A percentile compares a stretch with the other conserved stretches of the same genome.
These are phyloP conservation scores for Achroia grisella DNA, from an alignment of 1,140 invertebrate genomes.

Conservation along the genomic window DNA sequence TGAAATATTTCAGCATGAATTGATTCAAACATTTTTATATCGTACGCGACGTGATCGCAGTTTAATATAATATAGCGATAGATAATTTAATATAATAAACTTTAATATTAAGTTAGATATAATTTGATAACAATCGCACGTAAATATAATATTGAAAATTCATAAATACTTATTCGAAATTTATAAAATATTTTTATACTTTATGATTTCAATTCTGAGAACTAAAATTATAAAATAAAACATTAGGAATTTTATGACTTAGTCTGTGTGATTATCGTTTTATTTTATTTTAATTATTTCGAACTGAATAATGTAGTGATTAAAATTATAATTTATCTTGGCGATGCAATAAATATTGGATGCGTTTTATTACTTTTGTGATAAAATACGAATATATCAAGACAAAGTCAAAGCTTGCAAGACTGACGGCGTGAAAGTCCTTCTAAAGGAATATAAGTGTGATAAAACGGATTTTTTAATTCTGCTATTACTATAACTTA, in stretches of 20 bases:
- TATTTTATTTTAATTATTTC: neutral
- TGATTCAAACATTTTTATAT: too few relatives aligned
- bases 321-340: neutral
- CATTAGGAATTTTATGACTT: neutral
- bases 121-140: too few relatives aligned
- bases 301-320: neutral
- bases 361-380: neutral
- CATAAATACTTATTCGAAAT: too few relatives aligned
- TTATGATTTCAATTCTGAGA: neutral
- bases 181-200: too few relatives aligned
- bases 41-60: too few relatives aligned
- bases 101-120: too few relatives aligned
- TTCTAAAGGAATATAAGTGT: constrained; percentile 52
- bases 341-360: neutral
- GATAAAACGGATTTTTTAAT: constrained; percentile 40
- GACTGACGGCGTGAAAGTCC: constrained; percentile 50
- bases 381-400: constrained; percentile 11
- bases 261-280: neutral
- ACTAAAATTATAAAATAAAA: neutral
- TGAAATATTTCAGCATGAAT: too few relatives aligned
- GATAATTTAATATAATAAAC: too few relatives aligned
- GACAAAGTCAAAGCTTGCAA: constrained; percentile 53
- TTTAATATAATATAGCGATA: too few relatives aligned
- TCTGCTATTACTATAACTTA: constrained; percentile 52
- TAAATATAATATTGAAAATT: too few relatives aligned